Conservation (phyloP, 1,140 invertebrate species). For the Drosophila obscura region DNA sequence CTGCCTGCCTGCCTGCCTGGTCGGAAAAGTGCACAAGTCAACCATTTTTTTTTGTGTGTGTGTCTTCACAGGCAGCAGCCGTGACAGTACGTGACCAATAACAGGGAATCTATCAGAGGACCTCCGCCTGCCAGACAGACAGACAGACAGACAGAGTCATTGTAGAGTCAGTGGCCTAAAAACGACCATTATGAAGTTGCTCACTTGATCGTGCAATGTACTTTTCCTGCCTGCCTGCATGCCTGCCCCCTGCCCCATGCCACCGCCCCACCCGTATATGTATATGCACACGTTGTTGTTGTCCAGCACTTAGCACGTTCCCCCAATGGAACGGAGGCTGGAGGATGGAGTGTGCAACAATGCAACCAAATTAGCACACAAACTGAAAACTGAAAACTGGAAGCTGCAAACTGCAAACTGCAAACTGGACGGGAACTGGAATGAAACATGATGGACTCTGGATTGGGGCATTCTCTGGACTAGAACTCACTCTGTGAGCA, state of each 20-base stretch:
- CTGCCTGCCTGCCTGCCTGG: conserved; percentile 10
- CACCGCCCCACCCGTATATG: no score
- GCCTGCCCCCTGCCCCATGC: neutral
- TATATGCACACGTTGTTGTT: conserved; percentile 30
- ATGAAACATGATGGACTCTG: no score
- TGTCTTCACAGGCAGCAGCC: conserved; percentile 10
- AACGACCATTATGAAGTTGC: conserved; percentile 77
- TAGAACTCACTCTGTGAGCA: no score
- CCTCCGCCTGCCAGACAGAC: neutral
- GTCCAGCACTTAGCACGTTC: conserved; percentile 74
- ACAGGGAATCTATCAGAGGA: conserved; percentile 60
- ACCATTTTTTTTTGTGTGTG: conserved; percentile 34
- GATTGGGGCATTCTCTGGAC: no score
- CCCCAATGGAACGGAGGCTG: neutral
- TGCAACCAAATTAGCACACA: conserved; percentile 49
- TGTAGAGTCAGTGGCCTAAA: conserved; percentile 79
- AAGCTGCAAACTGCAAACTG: no score
- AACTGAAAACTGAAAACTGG: neutral
- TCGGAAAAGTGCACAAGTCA: conserved; percentile 73
- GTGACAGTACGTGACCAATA: conserved; percentile 73
- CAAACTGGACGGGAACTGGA: no score
- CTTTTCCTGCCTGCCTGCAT: conserved; percentile 46
- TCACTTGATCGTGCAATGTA: conserved; percentile 83
- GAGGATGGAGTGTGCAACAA: conserved; percentile 31
- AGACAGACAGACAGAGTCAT: conserved; percentile 54